A percentile compares a stretch with the other conserved stretches of the same genome.
Evolutionary conservation across 2,113 vertebrate genomes (phyloP).

Genomic region (Muscicapa adusta): DNA sequence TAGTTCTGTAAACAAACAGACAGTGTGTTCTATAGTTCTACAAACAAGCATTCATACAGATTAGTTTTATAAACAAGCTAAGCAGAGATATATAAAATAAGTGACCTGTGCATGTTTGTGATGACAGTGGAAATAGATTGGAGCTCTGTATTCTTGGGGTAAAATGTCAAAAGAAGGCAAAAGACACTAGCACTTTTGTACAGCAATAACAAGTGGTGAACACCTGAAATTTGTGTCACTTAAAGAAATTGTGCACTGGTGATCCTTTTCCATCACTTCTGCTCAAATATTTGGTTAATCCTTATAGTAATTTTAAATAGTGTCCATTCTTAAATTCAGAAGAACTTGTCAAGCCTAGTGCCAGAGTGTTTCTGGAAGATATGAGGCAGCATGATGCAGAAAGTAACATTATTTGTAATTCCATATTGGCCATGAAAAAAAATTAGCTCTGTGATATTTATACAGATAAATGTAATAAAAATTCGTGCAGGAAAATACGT

Average conservation of each 20-base stretch:
- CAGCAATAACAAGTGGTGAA: not conserved
- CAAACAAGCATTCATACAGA: not conserved
- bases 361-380: not conserved
- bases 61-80: not conserved
- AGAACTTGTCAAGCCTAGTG: not conserved
- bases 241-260: not conserved
- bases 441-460: not conserved
- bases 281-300: not conserved
- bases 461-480: not conserved
- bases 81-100: not conserved
- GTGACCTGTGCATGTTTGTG: not conserved
- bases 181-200: not conserved
- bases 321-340: not conserved
- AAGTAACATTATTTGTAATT: not conserved
- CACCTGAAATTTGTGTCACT: not conserved
- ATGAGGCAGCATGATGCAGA: not conserved
- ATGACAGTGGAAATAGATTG: not conserved
- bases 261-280: not conserved
- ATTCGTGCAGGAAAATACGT: not conserved
- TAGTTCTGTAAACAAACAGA: not conserved
- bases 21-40: not conserved
- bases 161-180: not conserved
- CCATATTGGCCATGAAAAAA: not conserved
- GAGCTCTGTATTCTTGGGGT: not conserved
- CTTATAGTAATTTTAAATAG: not conserved